A percentile compares a stretch with the other conserved stretches of the same genome.
phyloP scores from a whole-genome alignment of 2,113 vertebrate genomes.

The Procavia capensis region DNA sequence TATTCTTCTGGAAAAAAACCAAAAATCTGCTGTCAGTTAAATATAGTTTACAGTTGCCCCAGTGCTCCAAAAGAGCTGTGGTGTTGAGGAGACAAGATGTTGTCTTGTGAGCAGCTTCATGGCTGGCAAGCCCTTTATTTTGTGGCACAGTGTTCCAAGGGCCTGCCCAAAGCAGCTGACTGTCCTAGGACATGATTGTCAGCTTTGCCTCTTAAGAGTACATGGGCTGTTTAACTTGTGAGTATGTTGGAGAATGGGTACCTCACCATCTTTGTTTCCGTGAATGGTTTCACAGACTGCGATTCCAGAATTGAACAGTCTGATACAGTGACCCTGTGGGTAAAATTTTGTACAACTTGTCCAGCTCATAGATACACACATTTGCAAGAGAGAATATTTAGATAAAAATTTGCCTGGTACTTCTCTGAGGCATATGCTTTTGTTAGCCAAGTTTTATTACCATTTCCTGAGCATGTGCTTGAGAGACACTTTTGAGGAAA shows the following conservation, averaged over 20 bases:
- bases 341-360: background rate
- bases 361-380: background rate
- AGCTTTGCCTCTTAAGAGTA: background rate
- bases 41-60: background rate
- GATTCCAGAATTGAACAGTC: background rate
- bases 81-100: background rate
- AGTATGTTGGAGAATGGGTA: background rate
- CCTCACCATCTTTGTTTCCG: background rate
- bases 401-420: background rate
- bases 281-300: background rate
- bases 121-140: background rate
- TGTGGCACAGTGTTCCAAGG: background rate
- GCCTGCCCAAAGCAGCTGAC: background rate
- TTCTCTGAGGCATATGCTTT: slow-evolving; percentile 7
- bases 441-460: background rate
- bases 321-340: background rate
- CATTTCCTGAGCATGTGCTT: background rate
- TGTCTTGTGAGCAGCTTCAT: background rate
- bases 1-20: background rate
- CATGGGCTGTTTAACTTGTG: background rate
- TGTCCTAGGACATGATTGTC: background rate
- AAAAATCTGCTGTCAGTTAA: background rate
- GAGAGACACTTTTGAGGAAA: background rate
- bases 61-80: background rate
- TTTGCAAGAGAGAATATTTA: background rate